Base-by-base conservation (phyloP, 2,888 invertebrate genomes). In the Crocallis elinguaria region DNA sequence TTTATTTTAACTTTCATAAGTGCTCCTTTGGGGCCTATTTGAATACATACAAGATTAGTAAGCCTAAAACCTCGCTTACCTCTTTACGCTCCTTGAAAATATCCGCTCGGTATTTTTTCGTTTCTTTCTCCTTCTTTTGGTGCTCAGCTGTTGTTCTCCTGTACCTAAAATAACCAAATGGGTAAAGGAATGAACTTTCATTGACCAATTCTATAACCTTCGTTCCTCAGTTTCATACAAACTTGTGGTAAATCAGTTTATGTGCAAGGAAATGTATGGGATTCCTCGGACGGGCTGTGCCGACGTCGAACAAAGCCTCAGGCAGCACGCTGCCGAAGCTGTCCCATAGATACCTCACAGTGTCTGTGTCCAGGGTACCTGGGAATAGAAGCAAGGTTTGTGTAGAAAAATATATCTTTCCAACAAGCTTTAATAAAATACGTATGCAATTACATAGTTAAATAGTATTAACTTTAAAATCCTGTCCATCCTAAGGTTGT, bases 221-320 rank as follows among this genome's bases (percentile, higher is more conserved):
- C n/a, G n/a, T n/a, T n/a, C n/a, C n/a, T n/a, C 12, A 8, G 7
- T 11, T 4, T 11, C 7, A 27, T 16, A 57, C 67, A 67, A 68
- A 88, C 88, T 79, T 84, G 52, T 82, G 75, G 9, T 55, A 57
- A 1, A 88, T 60, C 5, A 89, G 49, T 44, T 75, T 75, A 66
- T 87, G 89, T 0, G 82, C 87, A 5, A 89, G 65, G 17, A 61
- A 62, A 43, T 88, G 85, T 58, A 89, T 81, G 0, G 89, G 89
- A 45, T 88, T 89, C 37, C 66, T 79, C 2, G 84, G 77, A n/a
- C 58, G 62, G 1, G 56, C 57, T 11, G 48, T 48, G 0, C 62
- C 79, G 0, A 87, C 76, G 7, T 83, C 81, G 29, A 61, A 54
- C 17, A 90, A 60, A 0, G 82, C 84, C 3, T 79, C 75, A 0